These are phyloP conservation scores for Anastrepha ludens DNA, from an alignment of 1,140 invertebrate genomes.

Conservation along the genomic window DNA sequence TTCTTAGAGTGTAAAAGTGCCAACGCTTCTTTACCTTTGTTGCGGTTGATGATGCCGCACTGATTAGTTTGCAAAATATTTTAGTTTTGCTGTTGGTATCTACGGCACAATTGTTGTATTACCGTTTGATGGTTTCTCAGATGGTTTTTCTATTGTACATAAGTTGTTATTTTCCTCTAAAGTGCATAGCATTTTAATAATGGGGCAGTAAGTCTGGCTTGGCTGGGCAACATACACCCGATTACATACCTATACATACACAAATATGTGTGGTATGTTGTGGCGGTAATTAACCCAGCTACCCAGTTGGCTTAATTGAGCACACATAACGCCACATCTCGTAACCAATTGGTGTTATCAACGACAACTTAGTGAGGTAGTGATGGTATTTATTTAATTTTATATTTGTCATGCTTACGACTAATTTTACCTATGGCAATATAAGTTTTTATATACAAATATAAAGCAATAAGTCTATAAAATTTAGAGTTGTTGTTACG, in stretches of 20 bases:
- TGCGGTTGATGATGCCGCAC: slow-evolving; percentile 9
- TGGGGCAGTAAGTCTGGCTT: slow-evolving; percentile 18
- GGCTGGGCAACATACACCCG: background rate
- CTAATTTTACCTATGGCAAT: background rate
- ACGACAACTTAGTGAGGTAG: background rate
- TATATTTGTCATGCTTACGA: background rate
- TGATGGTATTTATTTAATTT: background rate
- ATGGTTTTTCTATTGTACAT: background rate
- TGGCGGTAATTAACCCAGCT: slow-evolving; percentile 13
- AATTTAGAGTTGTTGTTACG: too few species aligned
- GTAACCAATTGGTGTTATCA: slow-evolving; percentile 11
- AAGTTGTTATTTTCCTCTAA: background rate
- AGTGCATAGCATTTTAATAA: slow-evolving; percentile 5
- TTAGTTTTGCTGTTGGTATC: background rate
- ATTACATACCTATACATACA: background rate
- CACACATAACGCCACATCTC: background rate
- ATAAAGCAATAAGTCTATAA: too few species aligned
- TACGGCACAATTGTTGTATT: background rate
- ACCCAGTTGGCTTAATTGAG: slow-evolving; percentile 7
- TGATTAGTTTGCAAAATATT: slow-evolving; percentile 5
- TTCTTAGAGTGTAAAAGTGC: background rate
- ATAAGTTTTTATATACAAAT: too few species aligned
- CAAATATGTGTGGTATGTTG: background rate
- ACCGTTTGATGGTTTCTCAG: background rate
- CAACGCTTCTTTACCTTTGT: background rate